A percentile compares a stretch with the other conserved stretches of the same genome.
These are phyloP conservation scores for Mustela nigripes DNA, from an alignment of 2,113 vertebrate genomes.

Conservation along the genomic window DNA sequence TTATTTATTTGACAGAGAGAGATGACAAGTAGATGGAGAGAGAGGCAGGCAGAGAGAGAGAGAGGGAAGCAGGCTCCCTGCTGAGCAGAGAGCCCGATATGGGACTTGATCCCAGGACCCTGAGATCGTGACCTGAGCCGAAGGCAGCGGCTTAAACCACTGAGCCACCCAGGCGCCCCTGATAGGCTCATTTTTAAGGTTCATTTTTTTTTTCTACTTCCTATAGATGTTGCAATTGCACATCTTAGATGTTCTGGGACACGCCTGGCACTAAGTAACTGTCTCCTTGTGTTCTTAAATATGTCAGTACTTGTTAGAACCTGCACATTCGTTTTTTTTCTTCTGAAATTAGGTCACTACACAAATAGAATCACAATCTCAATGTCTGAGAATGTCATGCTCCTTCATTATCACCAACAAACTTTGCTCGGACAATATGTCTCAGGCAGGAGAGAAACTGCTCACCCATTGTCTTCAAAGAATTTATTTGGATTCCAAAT, in stretches of 20 bases:
- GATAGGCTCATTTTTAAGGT: background rate
- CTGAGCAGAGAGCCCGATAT: no score
- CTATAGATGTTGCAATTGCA: background rate
- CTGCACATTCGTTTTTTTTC: background rate
- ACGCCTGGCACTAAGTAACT: background rate
- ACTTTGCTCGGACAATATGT: background rate
- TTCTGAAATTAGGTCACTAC: constrained; percentile 57
- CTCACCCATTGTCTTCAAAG: constrained; percentile 32
- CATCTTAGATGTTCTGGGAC: background rate
- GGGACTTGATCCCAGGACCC: no score
- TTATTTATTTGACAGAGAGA: no score
- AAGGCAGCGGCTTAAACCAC: no score
- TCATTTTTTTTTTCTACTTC: background rate
- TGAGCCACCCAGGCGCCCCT: no score
- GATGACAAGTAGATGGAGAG: no score
- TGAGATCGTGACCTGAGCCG: no score
- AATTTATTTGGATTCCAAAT: constrained; percentile 68
- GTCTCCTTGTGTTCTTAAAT: constrained; percentile 15
- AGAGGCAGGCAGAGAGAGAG: no score
- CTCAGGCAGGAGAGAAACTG: background rate
- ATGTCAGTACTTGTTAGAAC: constrained; percentile 51
- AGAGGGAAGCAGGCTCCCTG: no score
- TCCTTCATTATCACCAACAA: constrained; percentile 29
- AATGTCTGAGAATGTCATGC: constrained; percentile 64
- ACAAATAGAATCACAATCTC: constrained; percentile 49